Conservation (phyloP, 2,888 invertebrate genomes). For the Acleris sparsana region DNA sequence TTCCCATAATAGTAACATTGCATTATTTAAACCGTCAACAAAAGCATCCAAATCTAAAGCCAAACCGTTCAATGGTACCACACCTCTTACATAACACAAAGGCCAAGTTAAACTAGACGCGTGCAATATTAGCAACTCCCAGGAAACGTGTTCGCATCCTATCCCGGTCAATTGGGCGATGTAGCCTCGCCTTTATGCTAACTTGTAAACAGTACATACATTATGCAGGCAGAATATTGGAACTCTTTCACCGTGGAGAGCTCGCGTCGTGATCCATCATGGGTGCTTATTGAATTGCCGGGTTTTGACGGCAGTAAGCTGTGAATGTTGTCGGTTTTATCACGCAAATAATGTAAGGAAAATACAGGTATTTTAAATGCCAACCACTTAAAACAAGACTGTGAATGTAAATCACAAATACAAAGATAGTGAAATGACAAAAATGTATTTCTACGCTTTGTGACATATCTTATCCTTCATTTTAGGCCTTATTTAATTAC, state of each 20-base stretch:
- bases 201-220: slow-evolving; percentile 35
- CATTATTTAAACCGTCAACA: too few species aligned
- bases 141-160: not conserved
- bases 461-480: too few species aligned
- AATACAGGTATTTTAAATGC: not conserved
- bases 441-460: too few species aligned
- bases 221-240: slow-evolving; percentile 33
- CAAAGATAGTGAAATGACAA: too few species aligned
- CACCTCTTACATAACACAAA: too few species aligned
- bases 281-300: slow-evolving; percentile 32
- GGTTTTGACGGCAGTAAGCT: slow-evolving; percentile 11
- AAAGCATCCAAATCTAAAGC: too few species aligned
- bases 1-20: too few species aligned
- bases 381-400: not conserved
- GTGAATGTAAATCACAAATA: too few species aligned
- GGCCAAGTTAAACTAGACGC: too few species aligned
- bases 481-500: too few species aligned
- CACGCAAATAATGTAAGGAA: slow-evolving; percentile 9
- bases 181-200: slow-evolving; percentile 3
- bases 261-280: slow-evolving; percentile 31
- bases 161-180: not conserved
- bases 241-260: slow-evolving; percentile 28
- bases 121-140: not conserved
- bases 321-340: slow-evolving; percentile 5
- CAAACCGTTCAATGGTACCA: too few species aligned